phyloP scores from a whole-genome alignment of 2,888 invertebrate genomes.

The Dynastes tityus region DNA sequence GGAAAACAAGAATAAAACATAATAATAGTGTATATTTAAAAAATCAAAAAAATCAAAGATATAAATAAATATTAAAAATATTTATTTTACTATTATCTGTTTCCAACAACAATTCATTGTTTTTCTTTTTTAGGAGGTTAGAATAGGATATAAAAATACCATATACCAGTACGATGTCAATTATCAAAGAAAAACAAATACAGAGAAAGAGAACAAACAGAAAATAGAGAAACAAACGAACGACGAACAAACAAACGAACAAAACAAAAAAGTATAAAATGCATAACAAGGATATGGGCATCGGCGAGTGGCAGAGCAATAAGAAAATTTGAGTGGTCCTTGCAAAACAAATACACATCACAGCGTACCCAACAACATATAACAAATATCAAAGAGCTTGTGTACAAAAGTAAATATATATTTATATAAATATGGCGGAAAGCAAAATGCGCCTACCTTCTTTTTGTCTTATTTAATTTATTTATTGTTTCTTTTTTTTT shows the following conservation, averaged over 20 bases:
- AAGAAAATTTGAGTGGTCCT: slow-evolving; percentile 88
- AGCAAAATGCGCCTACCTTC: slow-evolving; percentile 50
- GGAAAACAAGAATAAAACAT: too few species aligned
- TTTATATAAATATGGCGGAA: slow-evolving; percentile 35
- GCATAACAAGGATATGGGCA: slow-evolving; percentile 64
- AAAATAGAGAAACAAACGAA: slow-evolving; percentile 56
- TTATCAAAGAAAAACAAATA: slow-evolving; percentile 64
- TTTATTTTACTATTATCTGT: too few species aligned
- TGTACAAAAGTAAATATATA: slow-evolving; percentile 34
- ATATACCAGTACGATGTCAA: slow-evolving; percentile 9
- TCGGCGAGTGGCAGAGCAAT: slow-evolving; percentile 71
- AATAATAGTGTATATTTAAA: too few species aligned
- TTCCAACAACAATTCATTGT: too few species aligned
- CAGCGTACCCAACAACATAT: slow-evolving; percentile 71
- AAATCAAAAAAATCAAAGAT: too few species aligned
- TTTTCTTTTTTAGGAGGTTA: too few species aligned
- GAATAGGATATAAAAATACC: neutral
- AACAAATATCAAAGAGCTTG: slow-evolving; percentile 61
- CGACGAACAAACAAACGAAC: slow-evolving; percentile 5
- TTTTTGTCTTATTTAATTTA: neutral
- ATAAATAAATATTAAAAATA: too few species aligned
- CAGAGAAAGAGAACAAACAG: slow-evolving; percentile 46
- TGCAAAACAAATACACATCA: slow-evolving; percentile 76
- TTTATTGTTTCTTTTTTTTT: neutral
- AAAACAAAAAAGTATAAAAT: slow-evolving; percentile 56